Conservation (phyloP, 2,888 invertebrate species). For the Callinectes sapidus region DNA sequence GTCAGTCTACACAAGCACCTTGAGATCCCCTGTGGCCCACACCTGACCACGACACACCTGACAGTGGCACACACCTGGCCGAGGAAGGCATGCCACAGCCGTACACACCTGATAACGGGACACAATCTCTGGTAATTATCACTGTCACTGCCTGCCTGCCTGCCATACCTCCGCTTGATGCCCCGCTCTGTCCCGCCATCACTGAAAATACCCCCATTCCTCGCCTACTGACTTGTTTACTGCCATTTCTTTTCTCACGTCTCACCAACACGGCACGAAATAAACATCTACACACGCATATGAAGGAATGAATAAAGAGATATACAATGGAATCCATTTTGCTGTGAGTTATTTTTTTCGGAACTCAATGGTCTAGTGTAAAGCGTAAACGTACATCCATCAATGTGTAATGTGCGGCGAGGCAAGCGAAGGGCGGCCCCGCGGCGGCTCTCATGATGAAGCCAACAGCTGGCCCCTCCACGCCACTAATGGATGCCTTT, state of each 20-base stretch:
- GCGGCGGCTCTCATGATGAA: not conserved
- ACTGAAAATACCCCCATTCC: not conserved
- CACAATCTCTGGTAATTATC: conserved; percentile 1
- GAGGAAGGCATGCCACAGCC: not conserved
- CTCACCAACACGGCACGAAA: not conserved
- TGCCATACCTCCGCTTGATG: not conserved
- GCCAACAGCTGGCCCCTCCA: not conserved
- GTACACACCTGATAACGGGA: not conserved
- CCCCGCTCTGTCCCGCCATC: not conserved
- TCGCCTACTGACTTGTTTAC: not conserved
- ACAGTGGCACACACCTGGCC: conserved; percentile 7
- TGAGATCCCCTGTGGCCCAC: not conserved
- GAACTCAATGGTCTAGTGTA: not conserved
- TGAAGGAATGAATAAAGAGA: no score
- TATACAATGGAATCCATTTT: not conserved
- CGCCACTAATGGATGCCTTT: not conserved
- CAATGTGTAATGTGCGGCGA: not conserved
- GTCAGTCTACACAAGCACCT: not conserved
- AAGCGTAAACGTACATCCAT: not conserved
- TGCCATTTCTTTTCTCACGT: not conserved
- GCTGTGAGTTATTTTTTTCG: not conserved
- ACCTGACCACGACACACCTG: conserved; percentile 3
- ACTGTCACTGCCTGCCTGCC: not conserved
- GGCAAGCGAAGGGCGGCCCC: not conserved
- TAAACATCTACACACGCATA: not conserved